Conservation (phyloP, 1,140 invertebrate species). For the Cotesia typhae region DNA sequence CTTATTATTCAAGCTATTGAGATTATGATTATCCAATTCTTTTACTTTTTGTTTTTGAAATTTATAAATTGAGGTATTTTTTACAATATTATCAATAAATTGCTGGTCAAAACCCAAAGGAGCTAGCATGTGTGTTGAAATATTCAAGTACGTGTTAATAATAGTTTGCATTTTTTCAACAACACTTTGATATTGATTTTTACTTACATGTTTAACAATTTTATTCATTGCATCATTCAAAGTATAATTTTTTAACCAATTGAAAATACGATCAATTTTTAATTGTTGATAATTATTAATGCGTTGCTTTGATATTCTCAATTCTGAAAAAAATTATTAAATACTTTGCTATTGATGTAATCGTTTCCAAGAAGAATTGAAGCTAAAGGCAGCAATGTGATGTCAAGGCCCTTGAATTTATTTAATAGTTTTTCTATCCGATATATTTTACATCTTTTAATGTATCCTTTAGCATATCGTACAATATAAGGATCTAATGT, state of each 20-base stretch:
- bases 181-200: conserved; percentile 65
- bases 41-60: conserved; percentile 42
- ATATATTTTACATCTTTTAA: conserved; percentile 76
- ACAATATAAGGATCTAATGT: conserved; percentile 66
- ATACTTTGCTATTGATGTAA: conserved; percentile 76
- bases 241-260: conserved; percentile 78
- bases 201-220: conserved; percentile 71
- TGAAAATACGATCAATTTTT: conserved; percentile 73
- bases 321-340: conserved; percentile 73
- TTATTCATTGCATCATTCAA: conserved; percentile 75
- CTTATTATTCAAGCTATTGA: background rate
- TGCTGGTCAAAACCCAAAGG: conserved; percentile 45
- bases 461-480: conserved; percentile 43
- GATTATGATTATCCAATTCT: conserved; percentile 8
- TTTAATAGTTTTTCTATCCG: conserved; percentile 74
- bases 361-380: conserved; percentile 89
- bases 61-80: conserved; percentile 38
- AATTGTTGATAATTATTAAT: conserved; percentile 70
- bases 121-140: conserved; percentile 66
- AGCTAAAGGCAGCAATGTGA: conserved; percentile 76
- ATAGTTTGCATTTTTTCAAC: conserved; percentile 69
- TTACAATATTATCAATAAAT: conserved; percentile 40
- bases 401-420: conserved; percentile 72
- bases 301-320: conserved; percentile 71
- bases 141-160: conserved; percentile 71